Conservation (phyloP, 2,888 invertebrate species). For the Sisyra nigra region DNA sequence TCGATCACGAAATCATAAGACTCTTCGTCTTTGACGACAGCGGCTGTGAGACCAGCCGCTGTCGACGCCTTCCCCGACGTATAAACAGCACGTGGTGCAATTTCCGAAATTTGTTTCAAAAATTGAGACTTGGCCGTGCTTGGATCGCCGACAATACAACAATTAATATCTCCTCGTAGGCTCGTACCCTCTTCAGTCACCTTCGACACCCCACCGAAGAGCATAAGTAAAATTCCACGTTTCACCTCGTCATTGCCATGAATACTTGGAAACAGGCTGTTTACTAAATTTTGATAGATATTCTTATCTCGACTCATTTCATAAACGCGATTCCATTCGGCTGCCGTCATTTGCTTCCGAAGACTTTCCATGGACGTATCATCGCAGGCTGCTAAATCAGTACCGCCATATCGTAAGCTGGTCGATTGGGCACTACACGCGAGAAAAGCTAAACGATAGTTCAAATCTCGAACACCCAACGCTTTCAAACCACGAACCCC, state of each 20-base stretch:
- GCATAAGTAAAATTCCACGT: slow-evolving; percentile 75
- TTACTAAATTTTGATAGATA: slow-evolving; percentile 78
- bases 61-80: slow-evolving; percentile 97
- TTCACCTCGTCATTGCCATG: slow-evolving; percentile 97
- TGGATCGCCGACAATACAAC: slow-evolving; percentile 97
- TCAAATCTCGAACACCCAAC: slow-evolving; percentile 71
- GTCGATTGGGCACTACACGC: slow-evolving; percentile 84
- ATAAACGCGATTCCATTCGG: slow-evolving; percentile 89
- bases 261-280: slow-evolving; percentile 87
- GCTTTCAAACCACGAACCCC: slow-evolving; percentile 79
- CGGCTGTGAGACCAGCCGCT: slow-evolving; percentile 96
- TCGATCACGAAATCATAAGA: slow-evolving; percentile 98
- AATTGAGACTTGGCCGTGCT: slow-evolving; percentile 98
- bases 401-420: slow-evolving; percentile 74
- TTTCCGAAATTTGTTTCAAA: slow-evolving; percentile 82
- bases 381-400: slow-evolving; percentile 70
- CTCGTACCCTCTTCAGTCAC: slow-evolving; percentile 82
- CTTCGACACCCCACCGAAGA: slow-evolving; percentile 96
- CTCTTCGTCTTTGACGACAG: slow-evolving; percentile 96
- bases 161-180: slow-evolving; percentile 90
- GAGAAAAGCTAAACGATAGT: slow-evolving; percentile 81
- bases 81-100: slow-evolving; percentile 91
- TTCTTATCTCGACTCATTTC: slow-evolving; percentile 92
- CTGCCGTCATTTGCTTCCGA: slow-evolving; percentile 85
- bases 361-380: slow-evolving; percentile 73